These are phyloP conservation scores for Callaeas wilsoni DNA, from an alignment of 2,113 vertebrate species.

Conservation along the genomic window DNA sequence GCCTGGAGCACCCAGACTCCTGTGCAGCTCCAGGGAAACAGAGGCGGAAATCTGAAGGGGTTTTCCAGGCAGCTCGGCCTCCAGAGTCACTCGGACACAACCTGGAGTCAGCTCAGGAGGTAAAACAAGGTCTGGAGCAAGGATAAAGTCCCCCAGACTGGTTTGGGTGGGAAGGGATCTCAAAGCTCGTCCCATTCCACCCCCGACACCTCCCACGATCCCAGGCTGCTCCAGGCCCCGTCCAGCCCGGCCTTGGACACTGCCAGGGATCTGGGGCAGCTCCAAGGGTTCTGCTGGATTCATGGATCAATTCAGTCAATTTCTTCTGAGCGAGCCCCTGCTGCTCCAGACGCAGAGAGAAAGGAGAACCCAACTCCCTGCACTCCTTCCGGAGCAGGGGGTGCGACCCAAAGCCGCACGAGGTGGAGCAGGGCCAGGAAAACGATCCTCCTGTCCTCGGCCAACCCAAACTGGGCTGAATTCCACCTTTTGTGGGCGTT, in stretches of 20 bases:
- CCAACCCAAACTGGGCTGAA: neutral
- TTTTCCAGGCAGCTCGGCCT: neutral
- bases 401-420: neutral
- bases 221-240: fast-evolving
- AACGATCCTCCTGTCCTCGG: neutral
- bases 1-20: neutral
- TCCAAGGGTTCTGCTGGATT: neutral
- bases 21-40: neutral
- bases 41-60: fast-evolving
- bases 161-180: neutral
- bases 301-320: fast-evolving
- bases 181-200: neutral
- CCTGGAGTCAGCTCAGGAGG: neutral
- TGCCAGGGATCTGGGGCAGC: neutral
- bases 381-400: neutral
- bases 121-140: neutral
- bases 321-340: neutral
- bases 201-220: fast-evolving
- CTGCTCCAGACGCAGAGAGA: neutral
- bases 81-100: neutral
- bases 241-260: fast-evolving
- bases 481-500: neutral
- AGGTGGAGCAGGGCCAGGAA: neutral
- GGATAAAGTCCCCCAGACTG: neutral
- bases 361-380: too few species aligned